phyloP scores from a whole-genome alignment of 2,888 invertebrate genomes.

The Leptothorax acervorum region DNA sequence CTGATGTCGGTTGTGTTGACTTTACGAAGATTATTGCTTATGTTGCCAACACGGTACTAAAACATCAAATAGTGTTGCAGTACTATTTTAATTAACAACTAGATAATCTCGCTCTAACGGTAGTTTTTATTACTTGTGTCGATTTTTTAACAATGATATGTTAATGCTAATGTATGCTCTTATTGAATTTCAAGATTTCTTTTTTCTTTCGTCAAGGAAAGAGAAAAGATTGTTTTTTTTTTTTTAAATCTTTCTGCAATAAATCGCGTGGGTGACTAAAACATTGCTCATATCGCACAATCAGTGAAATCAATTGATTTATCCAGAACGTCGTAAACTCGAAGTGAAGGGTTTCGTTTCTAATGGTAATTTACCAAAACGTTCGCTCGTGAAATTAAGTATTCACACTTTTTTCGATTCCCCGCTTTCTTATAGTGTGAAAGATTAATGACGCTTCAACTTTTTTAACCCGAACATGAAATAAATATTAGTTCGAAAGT shows the following conservation, averaged over 20 bases:
- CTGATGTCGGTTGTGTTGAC: neutral
- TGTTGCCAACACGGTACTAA: neutral
- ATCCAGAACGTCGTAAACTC: constrained; percentile 52
- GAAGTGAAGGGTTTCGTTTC: constrained; percentile 49
- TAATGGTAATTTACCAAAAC: constrained; percentile 57
- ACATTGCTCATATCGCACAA: constrained; percentile 37
- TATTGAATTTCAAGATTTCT: constrained; percentile 37
- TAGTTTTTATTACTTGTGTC: constrained; percentile 46
- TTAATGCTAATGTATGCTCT: constrained; percentile 48
- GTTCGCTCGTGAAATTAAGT: constrained; percentile 7
- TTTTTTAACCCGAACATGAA: neutral
- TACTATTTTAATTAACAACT: neutral
- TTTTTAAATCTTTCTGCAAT: neutral
- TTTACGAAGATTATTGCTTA: neutral
- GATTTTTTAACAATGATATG: constrained; percentile 74
- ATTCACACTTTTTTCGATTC: neutral
- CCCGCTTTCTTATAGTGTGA: neutral
- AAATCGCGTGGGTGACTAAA: constrained; percentile 68
- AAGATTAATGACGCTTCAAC: constrained; percentile 35
- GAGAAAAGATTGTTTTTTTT: too few species aligned
- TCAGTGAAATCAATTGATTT: constrained; percentile 66
- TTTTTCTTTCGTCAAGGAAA: too few species aligned
- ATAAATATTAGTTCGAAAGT: constrained; percentile 14
- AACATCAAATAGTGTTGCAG: neutral
- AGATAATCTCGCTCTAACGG: neutral